Base-by-base conservation (phyloP, 2,113 vertebrate genomes). In the Carollia perspicillata region DNA sequence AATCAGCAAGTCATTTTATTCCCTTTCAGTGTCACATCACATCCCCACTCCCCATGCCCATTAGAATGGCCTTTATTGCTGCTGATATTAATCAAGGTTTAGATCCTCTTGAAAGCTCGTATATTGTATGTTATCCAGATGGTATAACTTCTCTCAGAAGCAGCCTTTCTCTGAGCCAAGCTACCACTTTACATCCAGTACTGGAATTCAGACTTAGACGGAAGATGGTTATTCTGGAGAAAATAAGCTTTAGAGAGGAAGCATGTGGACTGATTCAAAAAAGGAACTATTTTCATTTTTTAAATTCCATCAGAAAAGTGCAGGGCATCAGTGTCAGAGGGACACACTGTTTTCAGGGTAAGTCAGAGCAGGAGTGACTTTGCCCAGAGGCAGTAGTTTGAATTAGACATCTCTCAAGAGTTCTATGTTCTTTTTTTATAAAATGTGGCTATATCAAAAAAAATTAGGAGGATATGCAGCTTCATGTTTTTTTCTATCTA, bases 181-280 rank as follows among this genome's bases (percentile, higher is more conserved):
- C 3, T 71, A 83, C 13, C 49, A 30, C 11, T 84, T 72, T 30
- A 28, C 9, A 42, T 16, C 23, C 35, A 65, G 30, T 20, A 47
- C 5, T 10, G 22, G 35, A 95, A 49, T 13, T 65, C 44, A 87
- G 37, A 87, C 14, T 35, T 77, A 60, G 5, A 22, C 63, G 53
- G 91, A 83, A 91, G 23, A 78, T n/a, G 53, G 35, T 65, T 66
- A 40, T 3, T 65, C 3, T 10, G 77, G 5, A 10, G 18, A 78
- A 90, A 84, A 79, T n/a, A n/a, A 40, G 13, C 33, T 69, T 40
- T 69, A 71, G 35, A 78, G 71, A 92, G 11, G n/a, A 63, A 77
- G 13, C 4, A 53, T 71, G 58, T 89, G 26, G 44, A 23, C 47
- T 69, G 40, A 8, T 63, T 63, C 51, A 35, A 11, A 69, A 42